Percentiles rank a stretch among this genome's conserved stretches.
Evolutionary conservation across 2,797 vertebrate species (phyloP).

Genomic region (Chelonia mydas): DNA sequence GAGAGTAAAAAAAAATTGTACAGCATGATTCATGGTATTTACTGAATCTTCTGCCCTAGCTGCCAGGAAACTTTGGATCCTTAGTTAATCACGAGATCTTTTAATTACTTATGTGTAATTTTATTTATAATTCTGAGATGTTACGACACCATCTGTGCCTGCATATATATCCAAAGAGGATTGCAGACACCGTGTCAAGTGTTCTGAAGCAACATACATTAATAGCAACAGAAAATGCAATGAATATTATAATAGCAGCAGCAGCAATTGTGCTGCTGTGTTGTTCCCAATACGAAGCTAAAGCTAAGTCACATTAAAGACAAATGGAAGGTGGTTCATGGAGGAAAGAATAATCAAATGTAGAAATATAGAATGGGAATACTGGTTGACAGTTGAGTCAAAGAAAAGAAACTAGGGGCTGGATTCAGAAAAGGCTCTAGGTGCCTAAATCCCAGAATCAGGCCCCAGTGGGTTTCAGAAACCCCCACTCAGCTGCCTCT

Average conservation of each 20-base stretch:
- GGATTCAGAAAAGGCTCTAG: neutral
- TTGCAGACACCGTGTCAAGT: neutral
- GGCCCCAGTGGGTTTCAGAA: neutral
- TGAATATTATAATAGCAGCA: neutral
- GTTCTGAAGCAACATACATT: neutral
- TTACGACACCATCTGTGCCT: fast-evolving
- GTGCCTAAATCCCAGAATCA: neutral
- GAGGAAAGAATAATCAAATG: neutral
- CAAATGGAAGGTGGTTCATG: fast-evolving
- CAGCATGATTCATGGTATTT: neutral
- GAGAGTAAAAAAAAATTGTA: neutral
- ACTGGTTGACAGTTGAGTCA: neutral
- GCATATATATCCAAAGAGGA: fast-evolving
- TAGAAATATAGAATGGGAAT: neutral
- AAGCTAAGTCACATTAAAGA: neutral
- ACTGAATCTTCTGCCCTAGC: neutral
- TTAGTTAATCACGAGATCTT: neutral
- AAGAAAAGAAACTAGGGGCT: neutral
- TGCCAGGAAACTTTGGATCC: neutral
- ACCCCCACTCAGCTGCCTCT: neutral
- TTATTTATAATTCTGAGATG: fast-evolving
- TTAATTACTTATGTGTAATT: neutral
- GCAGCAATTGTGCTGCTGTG: fast-evolving
- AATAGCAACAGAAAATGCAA: neutral
- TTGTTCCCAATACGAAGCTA: fast-evolving